Base-by-base conservation (phyloP, 92 coral and sea anemone genomes). In the Siderastrea radians region DNA sequence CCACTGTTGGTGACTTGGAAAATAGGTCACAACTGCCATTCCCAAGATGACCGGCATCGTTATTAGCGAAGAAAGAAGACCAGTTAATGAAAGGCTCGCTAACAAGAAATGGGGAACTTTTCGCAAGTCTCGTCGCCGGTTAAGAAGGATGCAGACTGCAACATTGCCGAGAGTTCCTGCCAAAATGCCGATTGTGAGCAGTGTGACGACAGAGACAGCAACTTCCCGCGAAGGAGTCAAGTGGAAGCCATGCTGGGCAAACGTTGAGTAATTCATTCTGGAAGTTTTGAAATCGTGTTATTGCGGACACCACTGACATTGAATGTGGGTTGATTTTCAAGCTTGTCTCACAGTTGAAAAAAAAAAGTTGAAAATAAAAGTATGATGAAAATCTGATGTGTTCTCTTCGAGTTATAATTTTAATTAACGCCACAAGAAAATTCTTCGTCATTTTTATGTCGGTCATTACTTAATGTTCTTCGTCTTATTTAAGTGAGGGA, bases 81-180 rank as follows among this genome's bases (percentile, higher is more conserved):
- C 59, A 16, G 15, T 74, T 3, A 74, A 74, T 8, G 78, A 74
- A 7, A 74, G 78, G 38, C 78, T 74, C 51, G 61, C 78, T 46
- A 74, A 60, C 5, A 74, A n/a, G 15, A 5, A 52, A 74, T 74
- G 78, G 10, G 78, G 78, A 51, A 74, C 78, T 50, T 74, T 17
- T 38, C 78, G 78, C 4, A 74, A 60, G 58, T 51, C 78, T n/a
- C 38, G 58, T 51, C 61, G 45, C 38, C 78, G 50, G 50, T 15
- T 15, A 2, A 74, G 47, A 3, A 51, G 6, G 10, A 52, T 12
- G 54, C 78, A 73, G 52, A 73, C 78, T 6, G 59, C 59, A 38
- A 38, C 44, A 60, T 73, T 73, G 44, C 78, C 61, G 17, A 73
- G 38, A 51, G 78, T 73, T 73, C 78, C 78, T 16, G 60, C 61